Conservation (phyloP, 2,888 invertebrate genomes). For the Apeira syringaria region DNA sequence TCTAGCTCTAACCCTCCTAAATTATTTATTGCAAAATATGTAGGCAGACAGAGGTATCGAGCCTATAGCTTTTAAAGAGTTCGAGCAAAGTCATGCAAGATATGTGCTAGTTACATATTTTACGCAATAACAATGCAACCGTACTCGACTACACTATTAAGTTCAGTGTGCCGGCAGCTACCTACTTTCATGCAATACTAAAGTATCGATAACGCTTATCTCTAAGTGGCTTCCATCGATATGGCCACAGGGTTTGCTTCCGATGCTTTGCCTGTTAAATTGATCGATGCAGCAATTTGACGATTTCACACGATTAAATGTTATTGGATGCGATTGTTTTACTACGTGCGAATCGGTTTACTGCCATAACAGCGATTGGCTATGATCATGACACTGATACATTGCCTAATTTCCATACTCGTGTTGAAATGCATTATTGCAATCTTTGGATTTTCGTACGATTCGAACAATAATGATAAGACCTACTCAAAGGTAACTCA, state of each 20-base stretch:
- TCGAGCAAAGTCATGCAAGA: conserved; percentile 1
- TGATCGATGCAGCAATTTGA: conserved; percentile 21
- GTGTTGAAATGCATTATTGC: too few species aligned
- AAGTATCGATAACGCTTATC: conserved; percentile 40
- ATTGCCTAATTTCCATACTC: not conserved
- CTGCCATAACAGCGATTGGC: not conserved
- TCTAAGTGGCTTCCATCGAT: conserved; percentile 38
- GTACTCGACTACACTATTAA: conserved; percentile 9
- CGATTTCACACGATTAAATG: conserved; percentile 16
- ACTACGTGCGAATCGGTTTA: conserved; percentile 4
- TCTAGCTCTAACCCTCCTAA: too few species aligned
- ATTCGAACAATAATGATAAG: too few species aligned
- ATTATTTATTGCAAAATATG: too few species aligned
- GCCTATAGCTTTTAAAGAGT: conserved; percentile 5
- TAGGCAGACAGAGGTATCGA: too few species aligned
- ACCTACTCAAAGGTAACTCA: too few species aligned
- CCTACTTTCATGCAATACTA: conserved; percentile 21
- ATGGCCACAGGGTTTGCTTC: conserved; percentile 39
- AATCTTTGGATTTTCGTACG: too few species aligned
- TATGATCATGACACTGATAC: not conserved
- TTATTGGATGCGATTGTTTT: conserved; percentile 10
- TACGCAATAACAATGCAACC: conserved; percentile 17
- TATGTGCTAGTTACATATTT: conserved; percentile 13
- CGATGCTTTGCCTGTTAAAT: conserved; percentile 35
- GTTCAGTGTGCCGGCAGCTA: conserved; percentile 16